Percentiles rank a stretch among this genome's conserved stretches.
Evolutionary conservation across 2,888 invertebrate genomes (phyloP).

Genomic region (Polylopha cassiicola): DNA sequence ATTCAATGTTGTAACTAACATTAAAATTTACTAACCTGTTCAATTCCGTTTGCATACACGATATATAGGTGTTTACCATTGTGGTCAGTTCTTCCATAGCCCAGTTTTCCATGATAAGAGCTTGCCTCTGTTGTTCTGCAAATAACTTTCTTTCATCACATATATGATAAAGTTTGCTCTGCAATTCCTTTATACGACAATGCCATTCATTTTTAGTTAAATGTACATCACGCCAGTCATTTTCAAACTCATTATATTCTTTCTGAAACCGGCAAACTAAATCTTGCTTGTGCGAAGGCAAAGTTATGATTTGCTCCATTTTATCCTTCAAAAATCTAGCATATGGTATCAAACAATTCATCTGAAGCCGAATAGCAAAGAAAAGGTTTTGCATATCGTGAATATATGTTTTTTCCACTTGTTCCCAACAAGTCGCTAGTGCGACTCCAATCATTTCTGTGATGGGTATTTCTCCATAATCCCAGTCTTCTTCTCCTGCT

Average conservation of each 20-base stretch:
- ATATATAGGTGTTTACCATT: slow-evolving; percentile 74
- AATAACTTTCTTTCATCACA: slow-evolving; percentile 75
- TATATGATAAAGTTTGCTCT: slow-evolving; percentile 70
- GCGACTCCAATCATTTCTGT: slow-evolving; percentile 48
- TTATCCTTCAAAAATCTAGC: slow-evolving; percentile 70
- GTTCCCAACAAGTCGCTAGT: slow-evolving; percentile 72
- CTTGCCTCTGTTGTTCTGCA: slow-evolving; percentile 71
- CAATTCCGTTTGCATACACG: slow-evolving; percentile 78
- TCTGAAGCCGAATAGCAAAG: slow-evolving; percentile 73
- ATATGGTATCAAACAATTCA: slow-evolving; percentile 77
- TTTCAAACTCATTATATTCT: slow-evolving; percentile 77
- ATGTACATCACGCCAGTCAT: slow-evolving; percentile 74
- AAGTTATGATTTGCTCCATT: slow-evolving; percentile 71
- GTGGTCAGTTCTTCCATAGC: slow-evolving; percentile 70
- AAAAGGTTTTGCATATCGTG: slow-evolving; percentile 75
- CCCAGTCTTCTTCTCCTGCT: slow-evolving; percentile 68
- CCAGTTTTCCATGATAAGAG: slow-evolving; percentile 78
- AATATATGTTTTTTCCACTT: slow-evolving; percentile 67
- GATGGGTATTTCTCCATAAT: slow-evolving; percentile 62
- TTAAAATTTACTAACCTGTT: slow-evolving; percentile 75
- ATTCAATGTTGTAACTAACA: slow-evolving; percentile 27
- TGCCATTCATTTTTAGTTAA: slow-evolving; percentile 80
- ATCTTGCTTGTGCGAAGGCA: slow-evolving; percentile 78
- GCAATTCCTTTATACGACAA: slow-evolving; percentile 71
- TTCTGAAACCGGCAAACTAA: slow-evolving; percentile 76